These are phyloP conservation scores for Homarus americanus DNA, from an alignment of 1,140 invertebrate species.

Conservation along the genomic window DNA sequence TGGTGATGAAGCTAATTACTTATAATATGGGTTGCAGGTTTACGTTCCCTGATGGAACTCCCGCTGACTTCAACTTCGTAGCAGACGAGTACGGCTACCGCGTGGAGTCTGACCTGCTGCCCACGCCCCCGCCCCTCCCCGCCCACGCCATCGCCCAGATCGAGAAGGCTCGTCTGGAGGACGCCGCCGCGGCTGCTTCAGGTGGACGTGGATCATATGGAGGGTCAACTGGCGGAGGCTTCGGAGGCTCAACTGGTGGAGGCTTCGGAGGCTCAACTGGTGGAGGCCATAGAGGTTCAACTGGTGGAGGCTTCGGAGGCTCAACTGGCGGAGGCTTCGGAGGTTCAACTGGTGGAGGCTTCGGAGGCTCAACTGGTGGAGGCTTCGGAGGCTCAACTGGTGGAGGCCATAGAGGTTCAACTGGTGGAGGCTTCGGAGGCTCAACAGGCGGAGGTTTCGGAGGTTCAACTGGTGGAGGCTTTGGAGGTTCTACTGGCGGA, in stretches of 20 bases:
- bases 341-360: not conserved
- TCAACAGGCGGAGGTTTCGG: not conserved
- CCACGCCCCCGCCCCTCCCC: conserved; percentile 39
- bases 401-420: not conserved
- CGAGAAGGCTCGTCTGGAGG: conserved; percentile 38
- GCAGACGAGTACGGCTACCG: conserved; percentile 43
- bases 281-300: not conserved
- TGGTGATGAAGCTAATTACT: not conserved
- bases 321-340: not conserved
- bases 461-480: not conserved
- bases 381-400: not conserved
- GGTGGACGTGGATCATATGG: conserved; percentile 16
- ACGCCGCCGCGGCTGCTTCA: not conserved
- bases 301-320: not conserved
- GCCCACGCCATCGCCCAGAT: conserved; percentile 38
- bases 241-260: not conserved
- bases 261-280: not conserved
- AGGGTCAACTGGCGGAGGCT: too few species aligned
- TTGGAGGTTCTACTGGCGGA: too few species aligned
- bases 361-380: not conserved
- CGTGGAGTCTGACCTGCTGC: conserved; percentile 33
- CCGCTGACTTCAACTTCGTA: conserved; percentile 32
- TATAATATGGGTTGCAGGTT: not conserved
- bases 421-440: not conserved
- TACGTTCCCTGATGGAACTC: conserved; percentile 30